Evolutionary conservation across 2,888 invertebrate genomes (phyloP).

Genomic region (Ashinkailepas kermadecensis): DNA sequence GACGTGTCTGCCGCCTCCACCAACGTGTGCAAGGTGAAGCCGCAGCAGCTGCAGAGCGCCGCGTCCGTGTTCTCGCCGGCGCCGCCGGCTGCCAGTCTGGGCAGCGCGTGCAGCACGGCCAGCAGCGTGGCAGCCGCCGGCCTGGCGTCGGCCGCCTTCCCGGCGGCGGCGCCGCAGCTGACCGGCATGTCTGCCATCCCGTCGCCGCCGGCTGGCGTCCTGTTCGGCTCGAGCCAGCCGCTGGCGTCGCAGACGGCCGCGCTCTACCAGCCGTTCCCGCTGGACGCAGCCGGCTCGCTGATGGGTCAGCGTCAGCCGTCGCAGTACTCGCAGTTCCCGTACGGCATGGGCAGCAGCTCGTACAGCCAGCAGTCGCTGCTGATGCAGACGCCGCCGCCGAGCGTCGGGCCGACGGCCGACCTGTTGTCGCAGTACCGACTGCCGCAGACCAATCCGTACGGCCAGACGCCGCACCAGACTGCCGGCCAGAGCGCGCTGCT

Average conservation of each 20-base stretch:
- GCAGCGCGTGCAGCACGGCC: conserved; percentile 64
- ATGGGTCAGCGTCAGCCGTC: conserved; percentile 36
- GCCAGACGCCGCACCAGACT: conserved; percentile 32
- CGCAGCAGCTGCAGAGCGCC: conserved; percentile 58
- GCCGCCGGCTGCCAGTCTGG: conserved; percentile 42
- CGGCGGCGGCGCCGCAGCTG: conserved; percentile 18
- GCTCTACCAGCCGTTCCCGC: conserved; percentile 73
- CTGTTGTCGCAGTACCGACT: conserved; percentile 33
- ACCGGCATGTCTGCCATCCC: conserved; percentile 54
- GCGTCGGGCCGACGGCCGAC: conserved; percentile 31
- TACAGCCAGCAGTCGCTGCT: conserved; percentile 34
- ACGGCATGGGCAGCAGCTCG: conserved; percentile 33
- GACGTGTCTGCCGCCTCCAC: conserved; percentile 32
- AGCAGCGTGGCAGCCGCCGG: conserved; percentile 35
- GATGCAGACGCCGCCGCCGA: conserved; percentile 34
- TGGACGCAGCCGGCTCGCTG: conserved; percentile 46
- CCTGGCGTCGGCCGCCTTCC: not conserved
- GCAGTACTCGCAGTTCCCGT: conserved; percentile 34
- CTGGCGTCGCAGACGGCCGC: conserved; percentile 52
- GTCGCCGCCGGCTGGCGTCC: conserved; percentile 66
- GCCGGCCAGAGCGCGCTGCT: conserved; percentile 33
- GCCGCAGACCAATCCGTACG: conserved; percentile 31
- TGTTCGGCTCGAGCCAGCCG: conserved; percentile 56
- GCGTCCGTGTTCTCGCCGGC: conserved; percentile 34
- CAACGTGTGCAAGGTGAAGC: conserved; percentile 56